Percentiles rank a stretch among this genome's conserved stretches.
Conservation (phyloP, 2,888 invertebrate species). For the Oegoconia quadripuncta region DNA sequence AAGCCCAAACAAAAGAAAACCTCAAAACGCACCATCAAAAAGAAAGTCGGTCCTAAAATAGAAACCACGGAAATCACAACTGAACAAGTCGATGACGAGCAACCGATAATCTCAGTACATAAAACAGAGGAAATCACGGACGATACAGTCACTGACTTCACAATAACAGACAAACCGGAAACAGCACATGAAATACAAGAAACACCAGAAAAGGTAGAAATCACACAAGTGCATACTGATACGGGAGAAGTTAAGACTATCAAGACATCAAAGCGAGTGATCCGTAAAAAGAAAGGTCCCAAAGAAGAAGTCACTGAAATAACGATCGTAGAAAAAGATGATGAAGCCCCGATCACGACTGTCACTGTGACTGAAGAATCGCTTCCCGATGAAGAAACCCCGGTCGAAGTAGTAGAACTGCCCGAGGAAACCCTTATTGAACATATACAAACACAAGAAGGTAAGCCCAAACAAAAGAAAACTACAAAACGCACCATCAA, state of each 20-base stretch:
- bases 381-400: constrained; percentile 8
- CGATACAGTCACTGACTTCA: constrained; percentile 25
- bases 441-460: constrained; percentile 30
- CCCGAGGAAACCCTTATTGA: constrained; percentile 42
- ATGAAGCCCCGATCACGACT: constrained; percentile 20
- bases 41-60: constrained; percentile 32
- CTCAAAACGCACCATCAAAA: constrained; percentile 57
- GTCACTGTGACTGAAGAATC: constrained; percentile 19
- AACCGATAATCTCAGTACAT: constrained; percentile 53
- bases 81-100: constrained; percentile 60
- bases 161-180: constrained; percentile 12
- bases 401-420: constrained; percentile 30
- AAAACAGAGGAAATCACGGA: constrained; percentile 43
- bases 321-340: constrained; percentile 20
- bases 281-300: constrained; percentile 31
- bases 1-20: constrained; percentile 21
- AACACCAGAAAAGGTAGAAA: constrained; percentile 34
- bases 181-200: constrained; percentile 35
- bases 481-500: constrained; percentile 36
- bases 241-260: constrained; percentile 28
- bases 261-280: constrained; percentile 23
- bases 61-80: constrained; percentile 47
- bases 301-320: constrained; percentile 29
- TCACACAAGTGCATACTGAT: constrained; percentile 49
- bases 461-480: constrained; percentile 39